Conservation (phyloP, 2,888 invertebrate genomes). For the Bombylius discolor region DNA sequence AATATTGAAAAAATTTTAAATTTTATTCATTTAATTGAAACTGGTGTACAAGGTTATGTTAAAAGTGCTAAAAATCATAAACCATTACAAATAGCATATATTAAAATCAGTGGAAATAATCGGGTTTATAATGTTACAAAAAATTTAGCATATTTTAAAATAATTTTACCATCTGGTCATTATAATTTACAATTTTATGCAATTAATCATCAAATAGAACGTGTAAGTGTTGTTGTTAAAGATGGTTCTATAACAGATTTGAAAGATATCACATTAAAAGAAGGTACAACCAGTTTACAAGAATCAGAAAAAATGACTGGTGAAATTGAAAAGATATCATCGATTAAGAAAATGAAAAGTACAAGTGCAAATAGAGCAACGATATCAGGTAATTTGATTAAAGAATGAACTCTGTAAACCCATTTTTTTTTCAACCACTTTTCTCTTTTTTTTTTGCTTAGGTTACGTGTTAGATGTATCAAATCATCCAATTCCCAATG, state of each 20-base stretch:
- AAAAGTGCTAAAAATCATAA: constrained; percentile 40
- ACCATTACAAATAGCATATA: constrained; percentile 56
- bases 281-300: background rate
- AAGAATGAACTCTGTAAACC: no score
- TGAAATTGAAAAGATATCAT: background rate
- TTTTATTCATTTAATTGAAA: constrained; percentile 47
- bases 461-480: constrained; percentile 47
- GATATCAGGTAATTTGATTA: constrained; percentile 12
- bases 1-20: constrained; percentile 51
- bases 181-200: constrained; percentile 45
- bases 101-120: constrained; percentile 49
- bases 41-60: constrained; percentile 60
- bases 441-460: background rate
- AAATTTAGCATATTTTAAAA: constrained; percentile 58
- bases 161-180: constrained; percentile 54
- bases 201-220: constrained; percentile 41
- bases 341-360: background rate
- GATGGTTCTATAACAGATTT: constrained; percentile 21
- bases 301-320: background rate
- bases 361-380: background rate
- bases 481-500: constrained; percentile 45
- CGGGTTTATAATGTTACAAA: constrained; percentile 46
- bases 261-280: constrained; percentile 13
- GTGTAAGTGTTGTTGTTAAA: constrained; percentile 29
- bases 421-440: background rate